Conservation (phyloP, 2,888 invertebrate genomes). For the Nomada hirtipes region DNA sequence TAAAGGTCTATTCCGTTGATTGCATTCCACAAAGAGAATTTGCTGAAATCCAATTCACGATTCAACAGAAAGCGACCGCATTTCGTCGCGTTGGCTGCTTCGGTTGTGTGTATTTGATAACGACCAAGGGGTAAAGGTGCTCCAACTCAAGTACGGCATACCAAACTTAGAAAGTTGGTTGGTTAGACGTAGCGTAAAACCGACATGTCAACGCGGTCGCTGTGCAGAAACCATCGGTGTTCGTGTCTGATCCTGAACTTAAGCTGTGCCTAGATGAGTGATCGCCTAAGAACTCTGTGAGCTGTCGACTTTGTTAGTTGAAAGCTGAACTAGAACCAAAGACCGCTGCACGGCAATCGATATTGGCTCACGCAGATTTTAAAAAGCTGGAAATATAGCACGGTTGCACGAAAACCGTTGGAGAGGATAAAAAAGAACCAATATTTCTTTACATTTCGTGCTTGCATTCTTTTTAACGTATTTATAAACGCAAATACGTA, state of each 20-base stretch:
- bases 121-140: not conserved
- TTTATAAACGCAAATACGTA: no score
- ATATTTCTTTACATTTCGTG: no score
- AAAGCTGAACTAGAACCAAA: conserved; percentile 1
- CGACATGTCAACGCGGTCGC: conserved; percentile 31
- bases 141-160: not conserved
- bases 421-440: no score
- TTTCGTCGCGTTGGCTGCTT: no score
- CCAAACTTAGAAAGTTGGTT: conserved; percentile 31
- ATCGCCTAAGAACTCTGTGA: conserved; percentile 26
- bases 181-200: conserved; percentile 28
- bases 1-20: no score
- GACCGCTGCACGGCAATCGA: not conserved
- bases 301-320: not conserved
- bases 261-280: conserved; percentile 27
- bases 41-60: no score
- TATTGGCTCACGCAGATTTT: not conserved
- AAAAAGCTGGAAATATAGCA: not conserved
- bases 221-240: conserved; percentile 21
- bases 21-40: no score
- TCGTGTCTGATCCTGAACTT: conserved; percentile 41
- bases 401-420: no score
- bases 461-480: no score
- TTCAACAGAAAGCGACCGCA: no score
- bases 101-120: no score